These are phyloP conservation scores for Athene noctua DNA, from an alignment of 2,113 vertebrate genomes.

Conservation along the genomic window DNA sequence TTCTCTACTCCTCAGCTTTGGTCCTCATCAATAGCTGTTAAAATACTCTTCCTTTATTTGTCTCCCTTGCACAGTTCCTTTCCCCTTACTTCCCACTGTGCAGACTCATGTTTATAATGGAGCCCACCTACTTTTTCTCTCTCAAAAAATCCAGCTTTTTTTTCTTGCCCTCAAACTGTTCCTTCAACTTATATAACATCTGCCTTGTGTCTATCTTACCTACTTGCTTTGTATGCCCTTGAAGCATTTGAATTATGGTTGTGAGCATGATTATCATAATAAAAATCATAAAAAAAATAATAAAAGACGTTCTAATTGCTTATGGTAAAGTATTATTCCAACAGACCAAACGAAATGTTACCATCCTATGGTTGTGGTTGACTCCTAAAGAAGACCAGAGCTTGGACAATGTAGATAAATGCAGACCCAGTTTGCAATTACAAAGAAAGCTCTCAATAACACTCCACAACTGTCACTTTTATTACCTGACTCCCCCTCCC, in stretches of 20 bases:
- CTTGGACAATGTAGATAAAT: slow-evolving; percentile 56
- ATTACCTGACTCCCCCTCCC: slow-evolving; percentile 44
- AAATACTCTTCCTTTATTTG: background rate
- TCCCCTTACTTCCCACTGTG: background rate
- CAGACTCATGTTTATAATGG: background rate
- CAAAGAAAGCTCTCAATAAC: slow-evolving; percentile 66
- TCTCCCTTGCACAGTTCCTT: background rate
- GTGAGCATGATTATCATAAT: background rate
- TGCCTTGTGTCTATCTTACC: background rate
- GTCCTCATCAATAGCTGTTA: background rate
- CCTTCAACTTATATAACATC: background rate
- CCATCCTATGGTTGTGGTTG: background rate
- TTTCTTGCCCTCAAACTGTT: background rate
- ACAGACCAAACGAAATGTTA: slow-evolving; percentile 30
- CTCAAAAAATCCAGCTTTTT: background rate
- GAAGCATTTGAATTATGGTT: background rate
- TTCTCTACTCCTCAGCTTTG: background rate
- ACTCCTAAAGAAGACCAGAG: slow-evolving; percentile 45
- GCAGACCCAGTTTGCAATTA: slow-evolving; percentile 36
- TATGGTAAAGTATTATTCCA: slow-evolving; percentile 18
- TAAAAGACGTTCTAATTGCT: background rate
- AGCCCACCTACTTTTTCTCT: background rate
- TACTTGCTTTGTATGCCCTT: background rate
- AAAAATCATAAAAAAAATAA: background rate
- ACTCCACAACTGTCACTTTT: slow-evolving; percentile 67